These are phyloP conservation scores for Podarcis cretensis DNA, from an alignment of 2,113 vertebrate genomes.

Conservation along the genomic window DNA sequence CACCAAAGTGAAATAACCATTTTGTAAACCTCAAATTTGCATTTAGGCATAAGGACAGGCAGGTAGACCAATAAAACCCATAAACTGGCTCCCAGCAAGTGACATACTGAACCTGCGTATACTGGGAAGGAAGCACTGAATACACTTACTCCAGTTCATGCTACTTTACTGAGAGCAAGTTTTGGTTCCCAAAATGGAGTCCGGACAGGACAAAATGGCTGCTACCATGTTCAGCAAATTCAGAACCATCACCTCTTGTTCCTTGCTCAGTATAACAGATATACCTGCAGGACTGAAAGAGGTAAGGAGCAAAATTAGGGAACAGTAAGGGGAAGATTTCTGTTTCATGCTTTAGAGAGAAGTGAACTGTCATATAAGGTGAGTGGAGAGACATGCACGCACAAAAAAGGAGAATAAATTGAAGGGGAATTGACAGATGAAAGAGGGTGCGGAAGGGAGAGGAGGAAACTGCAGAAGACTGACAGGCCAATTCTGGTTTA, in stretches of 20 bases:
- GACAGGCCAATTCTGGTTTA: conserved; percentile 8
- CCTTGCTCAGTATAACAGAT: background rate
- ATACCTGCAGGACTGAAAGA: conserved; percentile 44
- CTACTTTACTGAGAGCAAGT: background rate
- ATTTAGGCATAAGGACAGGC: background rate
- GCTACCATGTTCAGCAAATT: background rate
- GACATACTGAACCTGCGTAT: background rate
- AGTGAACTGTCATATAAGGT: background rate
- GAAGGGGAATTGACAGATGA: conserved; percentile 11
- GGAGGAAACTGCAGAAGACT: background rate
- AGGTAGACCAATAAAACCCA: background rate
- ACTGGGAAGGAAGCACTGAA: background rate
- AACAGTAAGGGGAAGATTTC: conserved; percentile 52
- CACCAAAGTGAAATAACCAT: background rate
- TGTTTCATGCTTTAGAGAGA: conserved; percentile 25
- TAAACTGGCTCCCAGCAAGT: background rate
- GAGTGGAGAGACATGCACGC: background rate
- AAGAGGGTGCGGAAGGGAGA: background rate
- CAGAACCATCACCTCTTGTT: background rate
- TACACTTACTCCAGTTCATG: background rate
- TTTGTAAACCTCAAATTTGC: background rate
- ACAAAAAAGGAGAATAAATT: conserved; percentile 32
- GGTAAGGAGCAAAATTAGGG: conserved; percentile 42
- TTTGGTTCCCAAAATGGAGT: background rate
- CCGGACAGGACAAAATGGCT: background rate